Evolutionary conservation across 2,888 invertebrate genomes (phyloP).

Genomic region (Cerceris ruficornis): DNA sequence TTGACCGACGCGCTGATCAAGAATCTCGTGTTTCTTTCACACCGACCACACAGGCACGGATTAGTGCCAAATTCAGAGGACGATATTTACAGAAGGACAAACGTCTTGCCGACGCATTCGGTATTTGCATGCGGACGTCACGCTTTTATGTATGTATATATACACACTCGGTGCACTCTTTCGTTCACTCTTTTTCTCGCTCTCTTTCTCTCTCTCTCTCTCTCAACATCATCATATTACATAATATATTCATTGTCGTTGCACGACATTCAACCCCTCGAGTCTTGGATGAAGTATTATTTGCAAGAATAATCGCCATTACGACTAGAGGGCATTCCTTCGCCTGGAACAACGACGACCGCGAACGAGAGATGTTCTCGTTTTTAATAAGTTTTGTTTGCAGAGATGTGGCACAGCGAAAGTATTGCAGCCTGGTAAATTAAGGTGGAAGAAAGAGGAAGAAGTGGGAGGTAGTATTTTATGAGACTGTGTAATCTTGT

Average conservation of each 20-base stretch:
- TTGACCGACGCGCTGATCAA: conserved; percentile 63
- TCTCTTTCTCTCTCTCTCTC: not conserved
- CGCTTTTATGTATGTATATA: conserved; percentile 39
- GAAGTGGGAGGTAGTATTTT: too few species aligned
- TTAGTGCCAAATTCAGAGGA: conserved; percentile 68
- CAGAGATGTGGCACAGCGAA: too few species aligned
- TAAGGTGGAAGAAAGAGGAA: too few species aligned
- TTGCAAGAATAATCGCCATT: not conserved
- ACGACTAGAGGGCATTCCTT: too few species aligned
- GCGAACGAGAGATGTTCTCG: too few species aligned
- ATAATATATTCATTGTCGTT: conserved; percentile 4
- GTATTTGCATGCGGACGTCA: conserved; percentile 9
- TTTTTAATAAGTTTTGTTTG: too few species aligned
- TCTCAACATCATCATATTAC: not conserved
- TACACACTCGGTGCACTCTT: conserved; percentile 30
- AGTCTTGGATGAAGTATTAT: not conserved
- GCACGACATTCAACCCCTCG: conserved; percentile 25
- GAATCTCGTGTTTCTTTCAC: conserved; percentile 55
- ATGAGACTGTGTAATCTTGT: too few species aligned
- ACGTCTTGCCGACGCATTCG: conserved; percentile 22
- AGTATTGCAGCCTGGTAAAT: too few species aligned
- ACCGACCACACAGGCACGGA: conserved; percentile 71
- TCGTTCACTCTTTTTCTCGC: not conserved
- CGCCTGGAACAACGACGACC: too few species aligned
- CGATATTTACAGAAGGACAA: conserved; percentile 63